phyloP scores from a whole-genome alignment of 2,888 invertebrate genomes.

The Salticus scenicus region DNA sequence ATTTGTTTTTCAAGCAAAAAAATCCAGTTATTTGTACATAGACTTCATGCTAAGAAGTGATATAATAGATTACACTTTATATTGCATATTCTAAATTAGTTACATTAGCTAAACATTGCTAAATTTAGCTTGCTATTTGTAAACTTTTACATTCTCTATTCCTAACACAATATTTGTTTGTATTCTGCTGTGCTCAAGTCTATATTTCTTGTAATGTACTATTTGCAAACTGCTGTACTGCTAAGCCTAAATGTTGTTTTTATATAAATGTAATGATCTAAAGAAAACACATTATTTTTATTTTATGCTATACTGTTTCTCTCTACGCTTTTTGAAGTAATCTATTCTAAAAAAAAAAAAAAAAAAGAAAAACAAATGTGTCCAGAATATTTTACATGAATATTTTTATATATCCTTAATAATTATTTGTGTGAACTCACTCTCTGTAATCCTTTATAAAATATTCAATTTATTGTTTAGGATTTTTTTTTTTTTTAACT shows the following conservation, averaged over 20 bases:
- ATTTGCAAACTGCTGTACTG: background rate
- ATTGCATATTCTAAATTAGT: too few species aligned
- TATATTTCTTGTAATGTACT: background rate
- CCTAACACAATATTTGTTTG: too few species aligned
- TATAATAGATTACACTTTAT: too few species aligned
- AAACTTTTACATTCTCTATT: too few species aligned
- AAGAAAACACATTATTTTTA: background rate
- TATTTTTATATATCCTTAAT: conserved; percentile 1
- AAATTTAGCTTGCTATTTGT: too few species aligned
- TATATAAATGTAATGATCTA: background rate
- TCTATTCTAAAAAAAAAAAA: background rate
- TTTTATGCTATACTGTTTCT: background rate
- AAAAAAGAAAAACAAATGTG: background rate
- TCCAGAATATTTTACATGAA: conserved; percentile 3
- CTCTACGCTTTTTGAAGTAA: background rate
- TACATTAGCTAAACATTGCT: too few species aligned
- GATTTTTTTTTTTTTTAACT: too few species aligned
- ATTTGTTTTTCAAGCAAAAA: too few species aligned
- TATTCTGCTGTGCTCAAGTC: background rate
- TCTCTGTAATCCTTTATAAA: too few species aligned
- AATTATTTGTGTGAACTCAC: background rate
- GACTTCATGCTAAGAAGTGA: too few species aligned
- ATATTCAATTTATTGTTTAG: too few species aligned
- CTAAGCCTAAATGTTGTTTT: background rate
- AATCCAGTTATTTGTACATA: too few species aligned